Evolutionary conservation across 2,888 invertebrate genomes (phyloP).

Genomic region (Coleophora flavipennella): DNA sequence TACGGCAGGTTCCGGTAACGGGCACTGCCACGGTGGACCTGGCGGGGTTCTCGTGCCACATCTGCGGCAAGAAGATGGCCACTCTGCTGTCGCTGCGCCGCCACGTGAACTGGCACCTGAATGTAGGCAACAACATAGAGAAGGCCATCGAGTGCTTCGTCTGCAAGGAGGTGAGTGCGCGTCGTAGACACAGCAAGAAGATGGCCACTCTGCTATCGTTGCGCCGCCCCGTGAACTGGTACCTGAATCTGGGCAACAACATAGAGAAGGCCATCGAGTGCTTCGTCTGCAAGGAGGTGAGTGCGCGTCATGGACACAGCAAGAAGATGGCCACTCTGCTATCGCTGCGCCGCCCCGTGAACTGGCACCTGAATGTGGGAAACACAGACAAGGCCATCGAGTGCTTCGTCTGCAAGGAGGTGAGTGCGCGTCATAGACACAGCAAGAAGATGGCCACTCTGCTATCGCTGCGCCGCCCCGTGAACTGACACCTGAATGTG

Average conservation of each 20-base stretch:
- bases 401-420: too few species aligned
- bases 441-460: too few species aligned
- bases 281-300: slow-evolving; percentile 60
- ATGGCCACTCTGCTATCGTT: slow-evolving; percentile 59
- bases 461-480: too few species aligned
- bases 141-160: slow-evolving; percentile 54
- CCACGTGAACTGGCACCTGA: slow-evolving; percentile 62
- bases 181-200: slow-evolving; percentile 49
- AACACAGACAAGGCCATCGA: too few species aligned
- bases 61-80: slow-evolving; percentile 58
- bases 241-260: slow-evolving; percentile 50
- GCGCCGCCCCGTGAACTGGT: slow-evolving; percentile 63
- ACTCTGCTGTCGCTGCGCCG: slow-evolving; percentile 56
- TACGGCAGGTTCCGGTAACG: slow-evolving; percentile 22
- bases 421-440: too few species aligned
- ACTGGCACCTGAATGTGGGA: too few species aligned
- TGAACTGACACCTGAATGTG: too few species aligned
- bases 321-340: too few species aligned
- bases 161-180: slow-evolving; percentile 57
- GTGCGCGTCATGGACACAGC: too few species aligned
- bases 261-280: slow-evolving; percentile 52
- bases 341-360: too few species aligned
- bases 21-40: slow-evolving; percentile 28
- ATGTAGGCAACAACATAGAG: slow-evolving; percentile 49
- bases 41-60: slow-evolving; percentile 54